Conservation (phyloP, 2,888 invertebrate species). For the Agriopis aurantiaria region DNA sequence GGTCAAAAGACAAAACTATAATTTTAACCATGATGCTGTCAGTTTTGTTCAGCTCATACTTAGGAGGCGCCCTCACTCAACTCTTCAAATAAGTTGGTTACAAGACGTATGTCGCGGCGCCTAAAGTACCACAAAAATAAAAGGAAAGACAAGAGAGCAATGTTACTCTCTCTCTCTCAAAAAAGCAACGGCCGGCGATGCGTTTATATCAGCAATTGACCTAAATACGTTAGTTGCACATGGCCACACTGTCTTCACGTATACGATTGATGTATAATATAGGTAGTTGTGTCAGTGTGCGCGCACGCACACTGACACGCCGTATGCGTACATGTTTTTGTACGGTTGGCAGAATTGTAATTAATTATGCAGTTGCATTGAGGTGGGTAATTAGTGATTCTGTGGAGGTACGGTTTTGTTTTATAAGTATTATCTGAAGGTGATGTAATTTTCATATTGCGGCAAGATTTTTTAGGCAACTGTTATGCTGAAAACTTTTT, state of each 20-base stretch:
- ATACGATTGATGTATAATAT: constrained; percentile 43
- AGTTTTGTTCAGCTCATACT: background rate
- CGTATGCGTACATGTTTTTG: constrained; percentile 54
- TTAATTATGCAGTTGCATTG: constrained; percentile 34
- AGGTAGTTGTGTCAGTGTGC: constrained; percentile 46
- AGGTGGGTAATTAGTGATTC: constrained; percentile 26
- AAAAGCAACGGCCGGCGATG: constrained; percentile 55
- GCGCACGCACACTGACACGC: constrained; percentile 50
- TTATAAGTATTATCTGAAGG: background rate
- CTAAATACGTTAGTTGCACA: constrained; percentile 72
- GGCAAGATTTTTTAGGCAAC: background rate
- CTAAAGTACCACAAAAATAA: constrained; percentile 55
- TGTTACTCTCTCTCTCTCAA: constrained; percentile 55
- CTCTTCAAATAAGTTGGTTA: background rate
- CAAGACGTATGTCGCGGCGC: constrained; percentile 51
- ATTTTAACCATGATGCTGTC: background rate
- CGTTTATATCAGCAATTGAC: constrained; percentile 82
- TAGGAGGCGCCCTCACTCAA: background rate
- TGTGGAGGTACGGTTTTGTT: constrained; percentile 1
- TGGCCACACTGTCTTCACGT: constrained; percentile 65
- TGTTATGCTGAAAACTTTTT: background rate
- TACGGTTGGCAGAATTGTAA: constrained; percentile 41
- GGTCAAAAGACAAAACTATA: background rate
- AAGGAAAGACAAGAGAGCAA: constrained; percentile 46
- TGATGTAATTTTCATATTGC: constrained; percentile 1